phyloP scores from a whole-genome alignment of 2,888 invertebrate genomes.

The Xestoiulus laeticollis region DNA sequence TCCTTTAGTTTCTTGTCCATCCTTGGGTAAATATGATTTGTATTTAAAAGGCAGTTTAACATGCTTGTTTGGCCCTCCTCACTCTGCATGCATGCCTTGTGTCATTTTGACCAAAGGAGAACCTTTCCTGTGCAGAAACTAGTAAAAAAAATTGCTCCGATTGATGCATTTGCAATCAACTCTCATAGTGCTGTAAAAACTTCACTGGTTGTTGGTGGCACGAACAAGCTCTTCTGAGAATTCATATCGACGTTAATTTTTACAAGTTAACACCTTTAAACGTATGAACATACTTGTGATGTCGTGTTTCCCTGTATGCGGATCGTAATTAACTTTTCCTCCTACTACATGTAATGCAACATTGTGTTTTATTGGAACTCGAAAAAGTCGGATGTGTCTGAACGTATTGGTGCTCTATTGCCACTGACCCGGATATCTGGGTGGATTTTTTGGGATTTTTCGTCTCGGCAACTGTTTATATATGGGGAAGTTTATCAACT shows the following conservation, averaged over 20 bases:
- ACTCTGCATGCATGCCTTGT: neutral
- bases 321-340: slow-evolving; percentile 13
- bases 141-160: neutral
- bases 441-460: neutral
- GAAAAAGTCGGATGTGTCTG: neutral
- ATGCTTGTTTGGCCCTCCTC: slow-evolving; percentile 19
- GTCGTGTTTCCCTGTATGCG: slow-evolving; percentile 8
- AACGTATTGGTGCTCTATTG: neutral
- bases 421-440: neutral
- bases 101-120: slow-evolving; percentile 10
- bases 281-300: slow-evolving; percentile 15
- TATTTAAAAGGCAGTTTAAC: slow-evolving; percentile 35
- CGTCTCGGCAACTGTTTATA: neutral
- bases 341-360: neutral
- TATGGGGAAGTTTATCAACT: neutral
- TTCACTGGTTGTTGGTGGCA: neutral
- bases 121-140: neutral
- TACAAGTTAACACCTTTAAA: slow-evolving; percentile 23
- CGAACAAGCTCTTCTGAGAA: slow-evolving; percentile 27
- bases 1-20: slow-evolving; percentile 38
- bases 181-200: neutral
- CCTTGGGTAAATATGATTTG: slow-evolving; percentile 43
- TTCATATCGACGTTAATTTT: slow-evolving; percentile 35
- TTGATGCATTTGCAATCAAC: neutral
- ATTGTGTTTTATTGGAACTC: neutral